phyloP scores from a whole-genome alignment of 1,140 invertebrate species.

The Telenomus remus region DNA sequence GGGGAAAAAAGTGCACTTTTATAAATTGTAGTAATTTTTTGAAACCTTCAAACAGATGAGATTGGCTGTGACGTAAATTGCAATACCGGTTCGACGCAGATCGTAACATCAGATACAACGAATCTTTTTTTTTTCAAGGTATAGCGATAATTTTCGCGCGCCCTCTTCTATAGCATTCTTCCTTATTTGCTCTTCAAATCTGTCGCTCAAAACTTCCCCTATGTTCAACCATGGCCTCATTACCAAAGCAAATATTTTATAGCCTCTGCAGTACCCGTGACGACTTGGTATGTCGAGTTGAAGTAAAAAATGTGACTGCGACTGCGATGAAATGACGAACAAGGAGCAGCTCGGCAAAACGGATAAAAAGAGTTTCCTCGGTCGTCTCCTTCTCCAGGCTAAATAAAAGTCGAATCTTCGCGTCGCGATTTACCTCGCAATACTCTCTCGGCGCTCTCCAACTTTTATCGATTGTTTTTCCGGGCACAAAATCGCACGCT shows the following conservation, averaged over 20 bases:
- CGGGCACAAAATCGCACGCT: slow-evolving; percentile 23
- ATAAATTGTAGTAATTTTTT: too few relatives aligned
- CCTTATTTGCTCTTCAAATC: slow-evolving; percentile 72
- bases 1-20: too few relatives aligned
- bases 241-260: slow-evolving; percentile 77
- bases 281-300: slow-evolving; percentile 56
- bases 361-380: slow-evolving; percentile 42
- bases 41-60: too few relatives aligned
- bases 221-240: slow-evolving; percentile 73
- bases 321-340: slow-evolving; percentile 49
- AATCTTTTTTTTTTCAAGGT: slow-evolving; percentile 61
- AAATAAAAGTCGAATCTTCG: slow-evolving; percentile 63
- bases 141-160: slow-evolving; percentile 66
- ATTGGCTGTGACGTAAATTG: slow-evolving; percentile 50
- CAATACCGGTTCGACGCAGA: slow-evolving; percentile 54
- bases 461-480: slow-evolving; percentile 44
- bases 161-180: slow-evolving; percentile 60
- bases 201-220: slow-evolving; percentile 60
- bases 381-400: slow-evolving; percentile 40
- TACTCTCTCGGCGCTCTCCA: slow-evolving; percentile 66
- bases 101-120: slow-evolving; percentile 55
- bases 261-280: slow-evolving; percentile 68
- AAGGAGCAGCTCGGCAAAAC: slow-evolving; percentile 47
- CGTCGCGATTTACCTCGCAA: slow-evolving; percentile 71
- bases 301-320: slow-evolving; percentile 52